Evolutionary conservation across 2,113 vertebrate species (phyloP).

Genomic region (Phaethornis superciliosus): DNA sequence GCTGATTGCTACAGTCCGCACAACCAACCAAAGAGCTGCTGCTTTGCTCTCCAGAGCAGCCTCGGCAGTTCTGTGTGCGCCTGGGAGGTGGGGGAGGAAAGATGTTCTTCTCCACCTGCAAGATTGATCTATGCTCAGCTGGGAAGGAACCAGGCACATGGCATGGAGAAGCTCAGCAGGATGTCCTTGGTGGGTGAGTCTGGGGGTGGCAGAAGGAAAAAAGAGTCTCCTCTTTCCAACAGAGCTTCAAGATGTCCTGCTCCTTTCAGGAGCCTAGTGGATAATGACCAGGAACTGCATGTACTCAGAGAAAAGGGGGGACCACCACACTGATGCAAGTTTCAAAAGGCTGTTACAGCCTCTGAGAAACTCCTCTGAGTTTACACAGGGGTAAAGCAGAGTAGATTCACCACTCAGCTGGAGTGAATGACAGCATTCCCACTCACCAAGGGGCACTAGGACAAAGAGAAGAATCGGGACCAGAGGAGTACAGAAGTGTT

Average conservation of each 20-base stretch:
- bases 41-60: neutral
- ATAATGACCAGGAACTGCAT: neutral
- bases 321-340: neutral
- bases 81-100: neutral
- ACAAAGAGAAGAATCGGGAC: neutral
- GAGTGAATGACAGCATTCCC: neutral
- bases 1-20: neutral
- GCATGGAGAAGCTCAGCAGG: neutral
- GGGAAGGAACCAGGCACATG: accelerated
- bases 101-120: neutral
- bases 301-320: neutral
- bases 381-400: accelerated
- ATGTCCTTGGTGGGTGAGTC: neutral
- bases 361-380: neutral
- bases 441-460: neutral
- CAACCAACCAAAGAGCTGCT: slow-evolving; percentile 1
- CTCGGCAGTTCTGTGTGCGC: neutral
- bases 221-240: neutral
- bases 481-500: neutral
- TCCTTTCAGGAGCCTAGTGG: neutral
- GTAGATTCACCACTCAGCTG: neutral
- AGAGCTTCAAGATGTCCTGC: neutral
- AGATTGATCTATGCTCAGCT: neutral
- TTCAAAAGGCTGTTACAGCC: neutral
- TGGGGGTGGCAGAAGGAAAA: neutral